These are phyloP conservation scores for Apamea sordens DNA, from an alignment of 2,888 invertebrate species.

Conservation along the genomic window DNA sequence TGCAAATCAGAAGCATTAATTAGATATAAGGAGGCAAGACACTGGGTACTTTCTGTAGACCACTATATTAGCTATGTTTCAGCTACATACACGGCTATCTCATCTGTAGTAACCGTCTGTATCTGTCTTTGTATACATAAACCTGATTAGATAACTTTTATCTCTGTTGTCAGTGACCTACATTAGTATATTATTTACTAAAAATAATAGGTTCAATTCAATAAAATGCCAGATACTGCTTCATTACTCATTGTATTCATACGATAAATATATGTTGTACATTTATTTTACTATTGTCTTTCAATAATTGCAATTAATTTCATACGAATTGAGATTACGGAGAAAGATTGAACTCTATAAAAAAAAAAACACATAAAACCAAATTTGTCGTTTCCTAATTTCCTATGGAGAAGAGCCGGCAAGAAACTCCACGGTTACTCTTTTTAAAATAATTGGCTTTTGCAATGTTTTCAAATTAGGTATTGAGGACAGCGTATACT, in stretches of 20 bases:
- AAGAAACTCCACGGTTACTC: too few species aligned
- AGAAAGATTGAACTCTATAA: neutral
- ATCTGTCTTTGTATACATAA: neutral
- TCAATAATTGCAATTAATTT: neutral
- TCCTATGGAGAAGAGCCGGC: too few species aligned
- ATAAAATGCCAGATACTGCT: neutral
- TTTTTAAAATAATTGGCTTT: too few species aligned
- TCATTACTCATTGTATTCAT: neutral
- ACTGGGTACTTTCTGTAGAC: neutral
- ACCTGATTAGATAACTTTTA: slow-evolving; percentile 30
- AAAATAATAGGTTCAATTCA: neutral
- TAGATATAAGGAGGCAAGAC: neutral
- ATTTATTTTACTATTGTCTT: neutral
- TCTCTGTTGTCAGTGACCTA: slow-evolving; percentile 20
- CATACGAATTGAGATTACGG: neutral
- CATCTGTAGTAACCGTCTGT: neutral
- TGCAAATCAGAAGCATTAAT: neutral
- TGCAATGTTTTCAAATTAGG: neutral
- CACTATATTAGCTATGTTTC: slow-evolving; percentile 3
- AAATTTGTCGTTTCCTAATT: too few species aligned
- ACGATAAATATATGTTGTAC: neutral
- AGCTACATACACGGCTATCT: slow-evolving; percentile 20
- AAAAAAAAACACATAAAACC: neutral
- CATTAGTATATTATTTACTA: slow-evolving; percentile 1
- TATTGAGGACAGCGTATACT: neutral